Percentiles rank a stretch among this genome's conserved stretches.
phyloP scores from a whole-genome alignment of 1,140 invertebrate species.

The Dinoponera quadriceps region DNA sequence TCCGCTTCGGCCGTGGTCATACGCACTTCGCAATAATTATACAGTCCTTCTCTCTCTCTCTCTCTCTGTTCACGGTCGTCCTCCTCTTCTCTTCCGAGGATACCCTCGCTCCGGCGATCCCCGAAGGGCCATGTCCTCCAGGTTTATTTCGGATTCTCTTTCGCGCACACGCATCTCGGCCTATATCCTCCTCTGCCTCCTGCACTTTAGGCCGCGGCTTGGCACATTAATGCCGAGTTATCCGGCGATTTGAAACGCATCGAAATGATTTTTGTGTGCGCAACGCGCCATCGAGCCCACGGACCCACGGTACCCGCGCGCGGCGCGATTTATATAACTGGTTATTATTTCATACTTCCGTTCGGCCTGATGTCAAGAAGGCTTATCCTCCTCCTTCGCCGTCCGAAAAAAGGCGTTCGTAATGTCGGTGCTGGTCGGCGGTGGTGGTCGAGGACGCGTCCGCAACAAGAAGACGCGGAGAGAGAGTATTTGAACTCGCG shows the following conservation, averaged over 20 bases:
- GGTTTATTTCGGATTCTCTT: constrained; percentile 64
- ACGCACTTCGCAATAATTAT: constrained; percentile 72
- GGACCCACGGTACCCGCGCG: constrained; percentile 55
- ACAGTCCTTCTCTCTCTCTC: constrained; percentile 55
- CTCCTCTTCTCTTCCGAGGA: constrained; percentile 34
- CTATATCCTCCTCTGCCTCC: constrained; percentile 29
- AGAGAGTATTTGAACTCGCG: constrained; percentile 66
- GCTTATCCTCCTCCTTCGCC: constrained; percentile 71
- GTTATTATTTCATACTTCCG: constrained; percentile 79
- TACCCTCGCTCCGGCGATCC: constrained; percentile 22
- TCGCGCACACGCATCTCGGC: constrained; percentile 6
- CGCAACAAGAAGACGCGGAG: constrained; percentile 59
- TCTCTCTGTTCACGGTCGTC: background rate
- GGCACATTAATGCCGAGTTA: constrained; percentile 79
- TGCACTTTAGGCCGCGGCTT: constrained; percentile 60
- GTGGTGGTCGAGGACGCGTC: constrained; percentile 56
- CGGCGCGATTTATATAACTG: constrained; percentile 77
- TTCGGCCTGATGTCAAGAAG: constrained; percentile 71
- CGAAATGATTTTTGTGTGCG: constrained; percentile 75
- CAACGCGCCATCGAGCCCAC: constrained; percentile 45
- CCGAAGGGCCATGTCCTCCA: constrained; percentile 58
- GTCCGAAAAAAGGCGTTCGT: constrained; percentile 57
- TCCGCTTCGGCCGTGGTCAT: constrained; percentile 55
- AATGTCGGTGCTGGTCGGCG: constrained; percentile 33
- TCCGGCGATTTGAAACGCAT: constrained; percentile 79